Evolutionary conservation across 2,888 invertebrate genomes (phyloP), one percentile per base, ranked within the genome.

Genomic region (Limnephilus auricula): DNA sequence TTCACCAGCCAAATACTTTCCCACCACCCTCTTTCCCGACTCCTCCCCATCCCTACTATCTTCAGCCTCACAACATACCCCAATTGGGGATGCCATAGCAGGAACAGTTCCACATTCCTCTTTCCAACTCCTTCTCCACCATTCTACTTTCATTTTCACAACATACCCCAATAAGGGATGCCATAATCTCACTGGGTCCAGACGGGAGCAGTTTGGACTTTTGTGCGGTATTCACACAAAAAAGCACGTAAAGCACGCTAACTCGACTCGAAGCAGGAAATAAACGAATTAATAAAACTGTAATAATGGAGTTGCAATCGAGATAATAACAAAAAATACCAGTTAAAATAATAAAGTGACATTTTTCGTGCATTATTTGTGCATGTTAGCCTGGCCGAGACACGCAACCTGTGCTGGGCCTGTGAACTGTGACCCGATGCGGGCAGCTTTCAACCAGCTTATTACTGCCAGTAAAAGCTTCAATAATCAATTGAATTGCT

Each of bases 181-280:
- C 37, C 37, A 9, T 37, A 37, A 10, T 37, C 37, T 37, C 9
- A 37, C 37, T 37, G 37, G 37, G 9, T 37, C 37, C 6, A 37
- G 37, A 9, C 37, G 37, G 9, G 37, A 37, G 37, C 37, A 37
- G 37, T 37, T 37, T 0, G 37, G 37, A 37, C 37, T 0, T n/a
- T 9, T 37, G 9, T 37, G 9, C 9, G 37, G 9, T 34, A 34
- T 34, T 34, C 34, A 34, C 34, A 34, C n/a, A n/a, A 37, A 34
- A 32, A 82, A 34, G 34, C 25, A 15, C 85, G 30, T 45, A 12
- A 37, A 37, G 13, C 37, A 45, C 85, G 85, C 85, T 40, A 40
- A 85, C n/a, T 37, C 85, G 85, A 82, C 34, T 34, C 31, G 10
- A 30, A n/a, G 13, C 30, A 34, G 85, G 85, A 85, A 85, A 37